These are phyloP conservation scores for Peromyscus maniculatus DNA, from an alignment of 2,113 vertebrate species.

Conservation along the genomic window DNA sequence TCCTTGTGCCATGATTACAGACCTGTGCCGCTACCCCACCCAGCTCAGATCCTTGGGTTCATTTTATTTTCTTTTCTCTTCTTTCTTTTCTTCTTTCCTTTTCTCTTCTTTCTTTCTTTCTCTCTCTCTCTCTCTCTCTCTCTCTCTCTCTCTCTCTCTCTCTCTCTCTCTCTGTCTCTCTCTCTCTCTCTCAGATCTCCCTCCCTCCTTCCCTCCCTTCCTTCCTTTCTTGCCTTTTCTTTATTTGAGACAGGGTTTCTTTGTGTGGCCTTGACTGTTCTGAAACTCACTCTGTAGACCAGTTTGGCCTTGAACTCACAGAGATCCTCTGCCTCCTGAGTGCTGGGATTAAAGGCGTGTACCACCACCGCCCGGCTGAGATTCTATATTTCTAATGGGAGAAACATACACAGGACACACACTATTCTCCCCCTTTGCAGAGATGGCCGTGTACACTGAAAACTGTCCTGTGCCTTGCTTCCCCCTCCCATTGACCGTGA, in stretches of 20 bases:
- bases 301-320: background rate
- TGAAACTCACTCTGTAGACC: background rate
- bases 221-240: background rate
- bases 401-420: background rate
- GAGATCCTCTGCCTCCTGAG: background rate
- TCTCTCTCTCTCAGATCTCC: background rate
- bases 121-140: too few species aligned
- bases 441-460: background rate
- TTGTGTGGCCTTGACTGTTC: background rate
- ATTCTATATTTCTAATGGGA: background rate
- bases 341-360: background rate
- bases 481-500: background rate
- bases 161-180: background rate
- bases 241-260: background rate
- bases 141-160: background rate
- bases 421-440: background rate
- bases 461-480: background rate
- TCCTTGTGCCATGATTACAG: too few species aligned
- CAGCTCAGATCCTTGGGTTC: too few species aligned
- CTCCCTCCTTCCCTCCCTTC: background rate
- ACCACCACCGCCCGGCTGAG: too few species aligned
- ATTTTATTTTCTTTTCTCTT: background rate
- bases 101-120: background rate
- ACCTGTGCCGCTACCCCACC: background rate
- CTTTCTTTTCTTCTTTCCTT: background rate